Percentiles rank a stretch among this genome's conserved stretches.
Conservation (phyloP, 2,797 vertebrate species). For the Acanthis flammea region DNA sequence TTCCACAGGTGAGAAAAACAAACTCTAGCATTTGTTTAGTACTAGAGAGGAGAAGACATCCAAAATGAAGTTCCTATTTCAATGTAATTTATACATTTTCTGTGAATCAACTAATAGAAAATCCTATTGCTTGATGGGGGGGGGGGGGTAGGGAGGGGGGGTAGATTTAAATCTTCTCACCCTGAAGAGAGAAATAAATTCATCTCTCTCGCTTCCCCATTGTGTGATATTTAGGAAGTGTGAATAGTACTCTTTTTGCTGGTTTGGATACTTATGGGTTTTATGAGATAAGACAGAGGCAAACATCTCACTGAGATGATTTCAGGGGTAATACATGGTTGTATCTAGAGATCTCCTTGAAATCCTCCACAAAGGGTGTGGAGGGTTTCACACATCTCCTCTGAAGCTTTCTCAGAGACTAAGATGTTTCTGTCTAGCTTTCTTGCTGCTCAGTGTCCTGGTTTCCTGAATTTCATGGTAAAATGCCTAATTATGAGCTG, state of each 20-base stretch:
- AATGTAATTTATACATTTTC: neutral
- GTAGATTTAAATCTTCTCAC: neutral
- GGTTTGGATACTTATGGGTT: neutral
- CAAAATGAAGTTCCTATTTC: neutral
- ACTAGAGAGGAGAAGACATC: neutral
- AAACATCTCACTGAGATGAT: neutral
- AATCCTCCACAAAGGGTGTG: neutral
- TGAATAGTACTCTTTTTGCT: neutral
- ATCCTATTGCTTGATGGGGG: neutral
- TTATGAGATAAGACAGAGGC: neutral
- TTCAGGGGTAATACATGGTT: neutral
- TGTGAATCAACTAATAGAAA: neutral
- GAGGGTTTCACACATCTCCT: neutral
- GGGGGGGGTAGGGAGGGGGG: too few species aligned
- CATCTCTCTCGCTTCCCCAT: neutral
- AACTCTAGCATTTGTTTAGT: neutral
- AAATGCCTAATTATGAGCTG: neutral
- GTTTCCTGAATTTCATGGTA: neutral
- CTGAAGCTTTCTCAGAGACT: neutral
- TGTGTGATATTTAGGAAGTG: neutral
- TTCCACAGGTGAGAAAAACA: neutral
- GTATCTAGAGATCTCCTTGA: neutral
- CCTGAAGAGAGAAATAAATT: neutral
- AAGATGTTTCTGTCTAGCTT: neutral
- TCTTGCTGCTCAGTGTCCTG: neutral